phyloP scores from a whole-genome alignment of 2,888 invertebrate species.

The Hyposoter dolosus region DNA sequence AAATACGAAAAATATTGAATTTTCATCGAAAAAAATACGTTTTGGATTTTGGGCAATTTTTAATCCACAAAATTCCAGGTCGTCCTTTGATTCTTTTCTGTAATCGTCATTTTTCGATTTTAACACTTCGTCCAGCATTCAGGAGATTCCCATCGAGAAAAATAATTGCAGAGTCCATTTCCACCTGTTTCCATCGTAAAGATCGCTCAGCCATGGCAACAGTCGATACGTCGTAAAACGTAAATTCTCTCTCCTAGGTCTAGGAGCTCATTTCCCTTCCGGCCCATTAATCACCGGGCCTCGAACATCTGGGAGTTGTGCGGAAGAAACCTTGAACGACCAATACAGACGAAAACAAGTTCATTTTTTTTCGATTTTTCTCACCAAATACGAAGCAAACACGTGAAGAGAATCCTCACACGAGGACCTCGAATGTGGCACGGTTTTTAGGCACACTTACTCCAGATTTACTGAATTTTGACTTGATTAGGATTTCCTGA shows the following conservation, averaged over 20 bases:
- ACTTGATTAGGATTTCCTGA: background rate
- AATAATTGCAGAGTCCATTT: background rate
- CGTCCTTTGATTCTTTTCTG: too few species aligned
- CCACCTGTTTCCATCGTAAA: background rate
- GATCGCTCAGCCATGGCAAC: background rate
- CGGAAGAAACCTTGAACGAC: constrained; percentile 9
- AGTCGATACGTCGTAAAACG: background rate
- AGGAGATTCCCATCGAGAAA: too few species aligned
- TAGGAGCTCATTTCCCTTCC: constrained; percentile 41
- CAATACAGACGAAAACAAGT: constrained; percentile 8
- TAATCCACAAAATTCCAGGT: too few species aligned
- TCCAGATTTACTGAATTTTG: background rate
- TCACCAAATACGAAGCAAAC: constrained; percentile 4
- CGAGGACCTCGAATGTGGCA: background rate
- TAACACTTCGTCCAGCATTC: too few species aligned
- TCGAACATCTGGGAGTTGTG: constrained; percentile 50
- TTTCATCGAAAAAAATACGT: background rate
- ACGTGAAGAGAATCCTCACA: background rate
- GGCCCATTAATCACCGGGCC: constrained; percentile 49
- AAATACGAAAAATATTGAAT: background rate
- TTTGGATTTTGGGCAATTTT: too few species aligned
- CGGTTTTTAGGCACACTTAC: background rate
- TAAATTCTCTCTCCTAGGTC: constrained; percentile 16
- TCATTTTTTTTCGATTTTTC: constrained; percentile 5
- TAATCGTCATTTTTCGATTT: too few species aligned